A percentile compares a stretch with the other conserved stretches of the same genome.
Conservation (phyloP, 2,888 invertebrate species). For the Chaitophorus viminalis region DNA sequence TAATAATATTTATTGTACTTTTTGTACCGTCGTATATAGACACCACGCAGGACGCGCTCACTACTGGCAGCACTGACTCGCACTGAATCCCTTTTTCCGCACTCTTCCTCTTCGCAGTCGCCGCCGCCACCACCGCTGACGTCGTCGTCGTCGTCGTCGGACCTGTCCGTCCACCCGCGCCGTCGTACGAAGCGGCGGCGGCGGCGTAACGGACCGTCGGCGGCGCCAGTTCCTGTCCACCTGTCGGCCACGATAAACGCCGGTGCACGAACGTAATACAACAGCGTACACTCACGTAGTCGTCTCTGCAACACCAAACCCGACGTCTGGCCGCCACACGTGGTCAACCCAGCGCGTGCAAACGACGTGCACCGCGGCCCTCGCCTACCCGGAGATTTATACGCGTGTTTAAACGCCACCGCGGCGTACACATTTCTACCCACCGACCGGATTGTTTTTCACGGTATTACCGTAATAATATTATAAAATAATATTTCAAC, state of each 20-base stretch:
- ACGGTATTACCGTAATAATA: too few species aligned
- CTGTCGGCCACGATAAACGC: conserved; percentile 47
- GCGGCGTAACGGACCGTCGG: conserved; percentile 12
- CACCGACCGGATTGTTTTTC: too few species aligned
- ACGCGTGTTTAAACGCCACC: too few species aligned
- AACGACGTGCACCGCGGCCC: background rate
- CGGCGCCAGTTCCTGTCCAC: conserved; percentile 58
- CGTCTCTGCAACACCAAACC: background rate
- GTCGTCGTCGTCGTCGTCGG: background rate
- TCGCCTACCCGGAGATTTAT: background rate
- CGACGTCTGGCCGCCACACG: background rate
- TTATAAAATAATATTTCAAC: too few species aligned
- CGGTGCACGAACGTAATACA: background rate
- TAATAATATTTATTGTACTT: too few species aligned
- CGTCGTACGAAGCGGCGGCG: background rate
- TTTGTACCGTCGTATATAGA: background rate
- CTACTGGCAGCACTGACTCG: conserved; percentile 45
- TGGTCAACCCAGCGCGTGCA: background rate
- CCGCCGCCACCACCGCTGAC: conserved; percentile 18
- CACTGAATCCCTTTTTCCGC: conserved; percentile 43
- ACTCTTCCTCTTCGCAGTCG: conserved; percentile 29
- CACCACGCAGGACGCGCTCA: background rate
- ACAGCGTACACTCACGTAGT: conserved; percentile 18
- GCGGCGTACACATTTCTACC: too few species aligned
- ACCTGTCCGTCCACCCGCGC: conserved; percentile 18